Percentiles rank a stretch among this genome's conserved stretches.
Conservation (phyloP, 2,888 invertebrate species). For the Penaeus monodon region DNA sequence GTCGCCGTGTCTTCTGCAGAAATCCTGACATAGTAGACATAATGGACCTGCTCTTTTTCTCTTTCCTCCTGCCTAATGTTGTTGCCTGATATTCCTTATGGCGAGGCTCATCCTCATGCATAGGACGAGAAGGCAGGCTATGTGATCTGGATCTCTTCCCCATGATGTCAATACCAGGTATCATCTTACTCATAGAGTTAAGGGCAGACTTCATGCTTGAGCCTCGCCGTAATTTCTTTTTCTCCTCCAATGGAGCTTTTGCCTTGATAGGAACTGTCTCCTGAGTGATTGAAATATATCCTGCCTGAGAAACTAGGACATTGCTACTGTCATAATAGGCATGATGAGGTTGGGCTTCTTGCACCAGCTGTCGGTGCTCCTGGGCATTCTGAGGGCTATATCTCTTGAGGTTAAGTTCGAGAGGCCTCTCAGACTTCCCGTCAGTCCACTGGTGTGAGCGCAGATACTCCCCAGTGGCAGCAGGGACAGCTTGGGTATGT, state of each 20-base stretch:
- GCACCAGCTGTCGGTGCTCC: conserved; percentile 54
- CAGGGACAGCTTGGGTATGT: conserved; percentile 60
- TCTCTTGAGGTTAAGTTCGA: conserved; percentile 53
- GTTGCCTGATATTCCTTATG: conserved; percentile 48
- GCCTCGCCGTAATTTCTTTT: conserved; percentile 61
- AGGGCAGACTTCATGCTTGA: conserved; percentile 82
- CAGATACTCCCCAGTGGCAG: conserved; percentile 28
- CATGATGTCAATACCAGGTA: conserved; percentile 82
- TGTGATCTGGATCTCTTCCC: conserved; percentile 83
- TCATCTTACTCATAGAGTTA: conserved; percentile 83
- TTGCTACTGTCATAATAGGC: conserved; percentile 74
- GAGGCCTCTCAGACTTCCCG: conserved; percentile 51
- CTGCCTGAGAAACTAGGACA: conserved; percentile 83
- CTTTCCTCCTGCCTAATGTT: conserved; percentile 69
- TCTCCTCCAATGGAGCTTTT: conserved; percentile 44
- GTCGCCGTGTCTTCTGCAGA: conserved; percentile 85
- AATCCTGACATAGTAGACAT: conserved; percentile 88
- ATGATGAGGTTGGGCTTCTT: conserved; percentile 43
- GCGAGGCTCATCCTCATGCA: conserved; percentile 51
- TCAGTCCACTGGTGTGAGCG: conserved; percentile 50
- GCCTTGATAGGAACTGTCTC: conserved; percentile 69
- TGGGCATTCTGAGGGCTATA: conserved; percentile 54
- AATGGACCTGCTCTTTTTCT: conserved; percentile 84
- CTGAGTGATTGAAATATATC: conserved; percentile 82
- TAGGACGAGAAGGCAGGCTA: conserved; percentile 76